A percentile compares a stretch with the other conserved stretches of the same genome.
Conservation (phyloP, 1,140 invertebrate species). For the Hestina assimilis region DNA sequence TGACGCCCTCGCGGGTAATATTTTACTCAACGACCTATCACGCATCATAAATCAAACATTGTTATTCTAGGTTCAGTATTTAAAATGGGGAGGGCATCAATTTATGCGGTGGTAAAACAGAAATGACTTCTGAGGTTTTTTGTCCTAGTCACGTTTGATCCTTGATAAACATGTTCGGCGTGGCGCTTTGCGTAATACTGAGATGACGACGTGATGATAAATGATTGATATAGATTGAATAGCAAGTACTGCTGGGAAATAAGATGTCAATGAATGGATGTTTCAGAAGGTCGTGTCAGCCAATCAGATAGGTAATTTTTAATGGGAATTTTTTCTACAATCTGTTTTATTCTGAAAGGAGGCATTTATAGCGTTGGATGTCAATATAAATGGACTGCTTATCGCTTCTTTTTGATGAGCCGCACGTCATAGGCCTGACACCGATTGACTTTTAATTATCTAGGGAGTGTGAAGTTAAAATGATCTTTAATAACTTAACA, state of each 20-base stretch:
- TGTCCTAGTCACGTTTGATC: slow-evolving; percentile 34
- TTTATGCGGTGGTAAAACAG: slow-evolving; percentile 57
- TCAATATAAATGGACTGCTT: too few species aligned
- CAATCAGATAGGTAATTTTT: background rate
- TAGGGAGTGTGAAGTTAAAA: too few species aligned
- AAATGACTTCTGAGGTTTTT: slow-evolving; percentile 36
- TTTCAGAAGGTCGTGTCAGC: background rate
- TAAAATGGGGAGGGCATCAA: slow-evolving; percentile 52
- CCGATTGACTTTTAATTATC: too few species aligned
- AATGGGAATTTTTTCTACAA: background rate
- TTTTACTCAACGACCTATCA: slow-evolving; percentile 60
- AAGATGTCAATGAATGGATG: background rate
- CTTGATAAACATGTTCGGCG: slow-evolving; percentile 26
- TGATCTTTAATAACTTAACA: too few species aligned
- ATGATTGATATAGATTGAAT: slow-evolving; percentile 20
- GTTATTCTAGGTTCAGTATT: slow-evolving; percentile 39
- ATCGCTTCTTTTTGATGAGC: too few species aligned
- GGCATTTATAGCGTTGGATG: too few species aligned
- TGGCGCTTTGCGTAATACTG: slow-evolving; percentile 10
- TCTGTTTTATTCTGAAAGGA: too few species aligned
- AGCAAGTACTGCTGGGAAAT: background rate
- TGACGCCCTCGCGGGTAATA: slow-evolving; percentile 66
- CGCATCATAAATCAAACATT: slow-evolving; percentile 64
- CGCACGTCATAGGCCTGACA: too few species aligned
- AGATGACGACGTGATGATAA: slow-evolving; percentile 28